phyloP scores from a whole-genome alignment of 2,113 vertebrate species.

The Myanophis thanlyinensis region DNA sequence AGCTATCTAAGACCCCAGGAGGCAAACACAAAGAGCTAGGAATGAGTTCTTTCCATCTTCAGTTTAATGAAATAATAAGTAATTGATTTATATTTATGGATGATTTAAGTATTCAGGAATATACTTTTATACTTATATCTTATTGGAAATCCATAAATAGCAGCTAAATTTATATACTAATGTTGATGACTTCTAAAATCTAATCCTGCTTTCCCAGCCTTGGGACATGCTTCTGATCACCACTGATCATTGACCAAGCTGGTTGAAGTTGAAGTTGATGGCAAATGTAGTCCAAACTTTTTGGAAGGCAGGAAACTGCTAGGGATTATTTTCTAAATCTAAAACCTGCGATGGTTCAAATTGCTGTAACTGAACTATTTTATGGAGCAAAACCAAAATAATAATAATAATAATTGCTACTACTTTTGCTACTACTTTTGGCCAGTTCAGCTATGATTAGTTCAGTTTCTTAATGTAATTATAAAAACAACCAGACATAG shows the following conservation, averaged over 20 bases:
- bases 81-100: conserved; percentile 77
- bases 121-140: conserved; percentile 54
- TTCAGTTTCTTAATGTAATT: background rate
- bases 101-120: conserved; percentile 63
- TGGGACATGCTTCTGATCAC: background rate
- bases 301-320: background rate
- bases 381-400: background rate
- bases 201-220: background rate
- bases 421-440: background rate
- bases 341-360: background rate
- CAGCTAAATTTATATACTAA: conserved; percentile 50
- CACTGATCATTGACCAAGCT: background rate
- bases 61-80: conserved; percentile 81
- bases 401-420: background rate
- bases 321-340: background rate
- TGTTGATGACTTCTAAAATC: conserved; percentile 5
- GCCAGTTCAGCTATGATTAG: background rate
- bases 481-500: background rate
- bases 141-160: conserved; percentile 47
- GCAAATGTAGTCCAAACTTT: background rate
- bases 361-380: background rate
- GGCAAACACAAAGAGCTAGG: conserved; percentile 70
- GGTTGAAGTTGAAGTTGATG: background rate
- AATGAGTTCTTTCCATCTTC: conserved; percentile 73
- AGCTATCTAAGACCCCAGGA: conserved; percentile 80